phyloP scores from a whole-genome alignment of 2,888 invertebrate genomes.

The Ceriagrion tenellum region DNA sequence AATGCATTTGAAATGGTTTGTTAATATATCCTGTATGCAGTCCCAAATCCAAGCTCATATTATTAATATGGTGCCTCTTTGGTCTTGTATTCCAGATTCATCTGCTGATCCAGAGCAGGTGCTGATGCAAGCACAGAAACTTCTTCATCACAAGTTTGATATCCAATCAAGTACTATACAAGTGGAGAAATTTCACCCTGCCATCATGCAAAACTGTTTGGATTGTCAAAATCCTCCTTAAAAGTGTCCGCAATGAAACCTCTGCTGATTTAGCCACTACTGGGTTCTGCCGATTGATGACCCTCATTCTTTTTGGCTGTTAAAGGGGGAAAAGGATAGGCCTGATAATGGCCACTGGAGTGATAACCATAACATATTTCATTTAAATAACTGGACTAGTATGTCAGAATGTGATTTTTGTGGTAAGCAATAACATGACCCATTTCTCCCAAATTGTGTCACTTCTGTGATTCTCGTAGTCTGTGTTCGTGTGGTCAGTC shows the following conservation, averaged over 20 bases:
- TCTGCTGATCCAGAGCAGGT: slow-evolving; percentile 79
- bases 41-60: too few species aligned
- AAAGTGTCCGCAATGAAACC: neutral
- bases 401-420: neutral
- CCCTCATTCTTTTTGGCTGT: neutral
- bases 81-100: slow-evolving; percentile 76
- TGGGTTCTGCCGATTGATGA: neutral
- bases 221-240: slow-evolving; percentile 73
- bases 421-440: neutral
- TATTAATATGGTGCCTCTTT: slow-evolving; percentile 50
- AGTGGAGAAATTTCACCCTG: slow-evolving; percentile 79
- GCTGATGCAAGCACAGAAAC: slow-evolving; percentile 77
- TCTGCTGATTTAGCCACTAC: neutral
- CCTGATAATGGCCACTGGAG: neutral
- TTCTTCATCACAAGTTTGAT: slow-evolving; percentile 78
- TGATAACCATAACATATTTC: neutral
- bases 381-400: neutral
- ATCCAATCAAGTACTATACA: slow-evolving; percentile 79
- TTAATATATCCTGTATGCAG: too few species aligned
- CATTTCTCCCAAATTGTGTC: neutral
- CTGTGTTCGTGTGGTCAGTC: neutral
- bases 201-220: slow-evolving; percentile 75
- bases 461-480: neutral
- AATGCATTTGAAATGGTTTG: too few species aligned
- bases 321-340: neutral